A percentile compares a stretch with the other conserved stretches of the same genome.
Conservation (phyloP, 2,888 invertebrate species). For the Nomada fucata region DNA sequence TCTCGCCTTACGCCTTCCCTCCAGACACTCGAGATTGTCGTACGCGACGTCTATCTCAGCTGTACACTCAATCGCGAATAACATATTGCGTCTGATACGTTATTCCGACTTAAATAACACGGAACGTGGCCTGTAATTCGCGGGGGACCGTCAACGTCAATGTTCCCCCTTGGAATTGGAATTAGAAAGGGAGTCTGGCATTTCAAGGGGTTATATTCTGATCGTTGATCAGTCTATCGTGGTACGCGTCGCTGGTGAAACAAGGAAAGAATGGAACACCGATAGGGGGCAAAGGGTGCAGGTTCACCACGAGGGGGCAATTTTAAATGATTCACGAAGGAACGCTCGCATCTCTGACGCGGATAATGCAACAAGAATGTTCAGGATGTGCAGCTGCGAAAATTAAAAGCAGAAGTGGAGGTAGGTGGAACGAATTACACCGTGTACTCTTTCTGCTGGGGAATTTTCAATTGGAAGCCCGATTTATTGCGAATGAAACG, state of each 20-base stretch:
- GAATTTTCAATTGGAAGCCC: not conserved
- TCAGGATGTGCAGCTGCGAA: slow-evolving; percentile 48
- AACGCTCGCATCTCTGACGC: slow-evolving; percentile 54
- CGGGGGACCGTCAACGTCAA: slow-evolving; percentile 69
- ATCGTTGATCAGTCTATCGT: slow-evolving; percentile 66
- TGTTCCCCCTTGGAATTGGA: slow-evolving; percentile 58
- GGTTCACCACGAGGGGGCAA: slow-evolving; percentile 45
- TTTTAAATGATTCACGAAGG: slow-evolving; percentile 49
- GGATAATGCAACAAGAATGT: slow-evolving; percentile 60
- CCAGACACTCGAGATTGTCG: slow-evolving; percentile 14
- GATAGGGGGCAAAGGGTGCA: not conserved
- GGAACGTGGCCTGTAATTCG: slow-evolving; percentile 64
- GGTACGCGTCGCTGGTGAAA: slow-evolving; percentile 39
- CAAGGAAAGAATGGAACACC: slow-evolving; percentile 9
- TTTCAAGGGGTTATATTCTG: slow-evolving; percentile 70
- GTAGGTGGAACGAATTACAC: slow-evolving; percentile 26
- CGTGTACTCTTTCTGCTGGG: not conserved
- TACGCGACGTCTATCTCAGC: slow-evolving; percentile 37
- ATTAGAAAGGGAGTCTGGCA: slow-evolving; percentile 66
- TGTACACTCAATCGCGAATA: slow-evolving; percentile 43
- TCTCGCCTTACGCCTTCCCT: not conserved
- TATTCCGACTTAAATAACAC: slow-evolving; percentile 64
- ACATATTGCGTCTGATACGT: slow-evolving; percentile 58
- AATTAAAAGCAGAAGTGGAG: slow-evolving; percentile 59
- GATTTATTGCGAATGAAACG: too few relatives aligned